phyloP scores from a whole-genome alignment of 2,888 invertebrate genomes.

The Chrysotoxum bicinctum region DNA sequence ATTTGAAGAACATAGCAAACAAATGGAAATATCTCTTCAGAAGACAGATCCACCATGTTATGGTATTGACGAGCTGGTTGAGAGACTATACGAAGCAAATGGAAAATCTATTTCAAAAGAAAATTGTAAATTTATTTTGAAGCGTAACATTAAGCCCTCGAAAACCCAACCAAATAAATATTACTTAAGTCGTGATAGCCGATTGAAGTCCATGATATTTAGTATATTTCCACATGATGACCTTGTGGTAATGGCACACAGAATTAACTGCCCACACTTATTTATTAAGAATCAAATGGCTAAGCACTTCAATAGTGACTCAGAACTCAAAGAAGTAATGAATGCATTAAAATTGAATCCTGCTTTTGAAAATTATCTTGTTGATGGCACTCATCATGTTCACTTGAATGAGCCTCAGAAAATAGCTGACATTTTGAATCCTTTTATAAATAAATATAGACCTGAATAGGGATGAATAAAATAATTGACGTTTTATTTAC shows the following conservation, averaged over 20 bases:
- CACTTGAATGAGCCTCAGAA: conserved; percentile 87
- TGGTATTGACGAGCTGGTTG: background rate
- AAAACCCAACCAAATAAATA: conserved; percentile 84
- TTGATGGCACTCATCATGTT: conserved; percentile 88
- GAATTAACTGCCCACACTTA: conserved; percentile 86
- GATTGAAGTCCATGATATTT: conserved; percentile 83
- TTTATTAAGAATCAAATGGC: conserved; percentile 85
- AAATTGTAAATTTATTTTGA: conserved; percentile 83
- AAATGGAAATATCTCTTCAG: background rate
- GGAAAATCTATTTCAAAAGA: conserved; percentile 82
- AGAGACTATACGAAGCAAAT: background rate
- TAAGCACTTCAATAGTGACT: conserved; percentile 83
- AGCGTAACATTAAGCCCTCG: conserved; percentile 84
- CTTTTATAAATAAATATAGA: conserved; percentile 84
- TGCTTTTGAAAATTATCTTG: conserved; percentile 84
- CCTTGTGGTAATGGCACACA: conserved; percentile 83
- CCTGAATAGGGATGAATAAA: conserved; percentile 77
- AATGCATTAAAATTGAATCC: conserved; percentile 83
- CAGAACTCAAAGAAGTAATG: conserved; percentile 84
- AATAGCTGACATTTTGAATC: conserved; percentile 83
- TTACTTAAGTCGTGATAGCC: conserved; percentile 86
- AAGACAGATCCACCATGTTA: conserved; percentile 6
- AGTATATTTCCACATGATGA: conserved; percentile 80
- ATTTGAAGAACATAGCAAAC: conserved; percentile 73
- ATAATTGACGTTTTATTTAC: background rate